Evolutionary conservation across 2,113 vertebrate species (phyloP).

Genomic region (Plestiodon gilberti): DNA sequence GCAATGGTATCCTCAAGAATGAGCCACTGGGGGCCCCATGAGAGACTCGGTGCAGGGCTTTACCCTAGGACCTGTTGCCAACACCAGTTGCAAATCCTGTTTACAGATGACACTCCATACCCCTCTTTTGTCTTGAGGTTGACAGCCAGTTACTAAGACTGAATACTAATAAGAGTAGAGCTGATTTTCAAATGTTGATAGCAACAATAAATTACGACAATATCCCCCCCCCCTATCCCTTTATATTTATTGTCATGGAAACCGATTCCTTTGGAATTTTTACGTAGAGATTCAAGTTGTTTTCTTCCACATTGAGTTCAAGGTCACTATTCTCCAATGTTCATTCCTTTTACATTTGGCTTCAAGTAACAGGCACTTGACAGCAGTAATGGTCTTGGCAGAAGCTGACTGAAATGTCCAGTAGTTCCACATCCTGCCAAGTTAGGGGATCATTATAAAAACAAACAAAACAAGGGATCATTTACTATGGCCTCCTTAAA

Average conservation of each 20-base stretch:
- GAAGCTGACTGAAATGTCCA: not conserved
- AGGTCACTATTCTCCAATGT: not conserved
- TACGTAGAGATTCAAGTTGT: not conserved
- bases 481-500: not conserved
- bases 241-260: conserved; percentile 6
- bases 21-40: too few relatives aligned
- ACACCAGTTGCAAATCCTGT: not conserved
- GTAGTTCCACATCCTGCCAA: not conserved
- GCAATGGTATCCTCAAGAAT: too few relatives aligned
- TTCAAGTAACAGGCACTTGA: conserved; percentile 6
- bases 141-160: not conserved
- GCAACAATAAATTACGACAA: not conserved
- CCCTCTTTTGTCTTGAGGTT: not conserved
- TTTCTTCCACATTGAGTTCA: conserved; percentile 24
- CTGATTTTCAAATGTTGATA: not conserved
- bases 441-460: conserved; percentile 12
- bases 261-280: conserved; percentile 20
- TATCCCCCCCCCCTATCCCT: not conserved
- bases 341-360: not conserved
- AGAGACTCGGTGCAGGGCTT: too few relatives aligned
- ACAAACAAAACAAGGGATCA: not conserved
- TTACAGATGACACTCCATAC: not conserved
- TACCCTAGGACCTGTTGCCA: too few relatives aligned
- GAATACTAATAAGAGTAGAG: not conserved
- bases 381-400: conserved; percentile 16